Evolutionary conservation across 2,113 vertebrate genomes (phyloP).

Genomic region (Seriola rivoliana): DNA sequence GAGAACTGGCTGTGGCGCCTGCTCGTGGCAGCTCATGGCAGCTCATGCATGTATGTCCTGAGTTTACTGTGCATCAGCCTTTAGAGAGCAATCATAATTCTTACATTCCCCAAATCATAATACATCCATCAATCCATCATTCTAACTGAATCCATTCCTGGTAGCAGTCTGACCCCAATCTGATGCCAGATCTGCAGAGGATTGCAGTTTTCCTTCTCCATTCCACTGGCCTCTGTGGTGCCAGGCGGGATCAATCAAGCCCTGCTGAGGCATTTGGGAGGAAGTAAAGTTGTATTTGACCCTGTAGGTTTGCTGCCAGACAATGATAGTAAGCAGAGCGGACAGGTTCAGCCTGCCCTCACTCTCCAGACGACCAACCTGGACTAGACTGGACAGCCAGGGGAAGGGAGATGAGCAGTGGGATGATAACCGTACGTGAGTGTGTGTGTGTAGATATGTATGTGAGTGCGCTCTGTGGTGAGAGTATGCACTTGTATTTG

Average conservation of each 20-base stretch:
- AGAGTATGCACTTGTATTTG: constrained; percentile 29
- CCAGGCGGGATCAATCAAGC: constrained; percentile 72
- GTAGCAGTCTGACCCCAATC: constrained; percentile 51
- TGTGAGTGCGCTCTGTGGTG: not conserved
- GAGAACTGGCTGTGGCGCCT: not conserved
- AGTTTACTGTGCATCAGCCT: constrained; percentile 7
- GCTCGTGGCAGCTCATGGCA: not conserved
- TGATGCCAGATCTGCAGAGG: constrained; percentile 60
- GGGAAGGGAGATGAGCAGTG: constrained; percentile 69
- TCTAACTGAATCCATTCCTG: constrained; percentile 26
- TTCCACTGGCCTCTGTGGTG: constrained; percentile 52
- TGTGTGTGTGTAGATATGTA: constrained; percentile 19
- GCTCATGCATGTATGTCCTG: not conserved
- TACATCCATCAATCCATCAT: constrained; percentile 41
- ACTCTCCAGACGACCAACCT: constrained; percentile 69
- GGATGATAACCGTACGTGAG: constrained; percentile 36
- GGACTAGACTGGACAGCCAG: constrained; percentile 71
- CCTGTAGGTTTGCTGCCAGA: constrained; percentile 74
- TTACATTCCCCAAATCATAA: constrained; percentile 40
- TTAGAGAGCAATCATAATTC: constrained; percentile 41
- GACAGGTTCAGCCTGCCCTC: constrained; percentile 78
- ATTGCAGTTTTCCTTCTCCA: constrained; percentile 49
- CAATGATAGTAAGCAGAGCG: constrained; percentile 69
- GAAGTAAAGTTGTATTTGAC: constrained; percentile 72
- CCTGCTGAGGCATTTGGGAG: constrained; percentile 59